A percentile compares a stretch with the other conserved stretches of the same genome.
Evolutionary conservation across 2,888 invertebrate species (phyloP).

Genomic region (Griposia aprilina): DNA sequence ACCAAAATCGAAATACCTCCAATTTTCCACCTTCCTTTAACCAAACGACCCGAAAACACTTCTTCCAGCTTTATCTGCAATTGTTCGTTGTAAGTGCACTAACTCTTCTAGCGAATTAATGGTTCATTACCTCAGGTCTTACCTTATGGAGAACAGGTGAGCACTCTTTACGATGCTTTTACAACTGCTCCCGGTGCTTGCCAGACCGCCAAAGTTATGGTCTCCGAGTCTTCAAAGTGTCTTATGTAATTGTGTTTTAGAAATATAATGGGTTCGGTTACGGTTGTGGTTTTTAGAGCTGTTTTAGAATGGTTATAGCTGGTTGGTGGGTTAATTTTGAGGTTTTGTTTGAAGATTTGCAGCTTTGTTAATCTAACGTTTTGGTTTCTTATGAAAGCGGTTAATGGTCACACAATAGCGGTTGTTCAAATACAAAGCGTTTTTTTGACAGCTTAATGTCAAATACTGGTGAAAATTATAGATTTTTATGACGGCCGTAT

Average conservation of each 20-base stretch:
- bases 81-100: constrained; percentile 62
- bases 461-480: background rate
- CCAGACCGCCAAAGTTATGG: constrained; percentile 63
- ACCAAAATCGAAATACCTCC: constrained; percentile 33
- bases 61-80: constrained; percentile 56
- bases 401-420: background rate
- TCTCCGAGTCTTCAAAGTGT: constrained; percentile 55
- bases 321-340: constrained; percentile 19
- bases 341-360: background rate
- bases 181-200: constrained; percentile 56
- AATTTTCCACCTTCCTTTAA: constrained; percentile 25
- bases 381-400: background rate
- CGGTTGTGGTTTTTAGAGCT: constrained; percentile 34
- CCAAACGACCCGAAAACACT: constrained; percentile 59
- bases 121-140: constrained; percentile 65
- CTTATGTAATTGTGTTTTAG: constrained; percentile 68
- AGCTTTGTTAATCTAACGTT: background rate
- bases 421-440: background rate
- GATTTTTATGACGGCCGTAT: background rate
- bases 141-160: constrained; percentile 59
- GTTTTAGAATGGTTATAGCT: constrained; percentile 30
- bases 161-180: constrained; percentile 69
- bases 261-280: constrained; percentile 61
- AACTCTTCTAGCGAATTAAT: constrained; percentile 67
- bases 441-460: background rate